These are phyloP conservation scores for Pemphredon lugubris DNA, from an alignment of 2,888 invertebrate species.

Conservation along the genomic window DNA sequence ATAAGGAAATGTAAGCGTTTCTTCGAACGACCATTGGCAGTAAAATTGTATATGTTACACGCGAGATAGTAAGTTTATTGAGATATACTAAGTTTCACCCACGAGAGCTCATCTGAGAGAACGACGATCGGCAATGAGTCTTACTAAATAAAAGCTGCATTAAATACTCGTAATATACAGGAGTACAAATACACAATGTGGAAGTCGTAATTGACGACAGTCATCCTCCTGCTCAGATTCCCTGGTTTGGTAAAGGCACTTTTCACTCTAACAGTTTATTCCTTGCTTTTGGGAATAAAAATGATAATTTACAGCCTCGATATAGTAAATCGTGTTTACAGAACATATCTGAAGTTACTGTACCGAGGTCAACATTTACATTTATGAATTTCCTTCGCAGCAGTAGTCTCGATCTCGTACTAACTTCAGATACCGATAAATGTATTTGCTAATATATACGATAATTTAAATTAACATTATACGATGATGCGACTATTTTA, in stretches of 20 bases:
- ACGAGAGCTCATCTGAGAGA: constrained; percentile 59
- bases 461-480: constrained; percentile 52
- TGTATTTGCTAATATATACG: constrained; percentile 39
- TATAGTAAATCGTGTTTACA: constrained; percentile 44
- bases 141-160: constrained; percentile 49
- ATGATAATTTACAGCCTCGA: constrained; percentile 62
- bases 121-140: constrained; percentile 61
- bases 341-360: constrained; percentile 39
- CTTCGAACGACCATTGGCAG: constrained; percentile 72
- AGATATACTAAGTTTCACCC: constrained; percentile 63
- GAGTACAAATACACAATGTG: constrained; percentile 26
- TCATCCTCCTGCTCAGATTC: constrained; percentile 66
- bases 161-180: too few species aligned
- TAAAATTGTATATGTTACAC: constrained; percentile 71
- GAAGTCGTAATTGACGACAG: constrained; percentile 37
- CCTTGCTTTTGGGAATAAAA: constrained; percentile 53
- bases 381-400: constrained; percentile 17
- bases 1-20: constrained; percentile 59
- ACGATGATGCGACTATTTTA: constrained; percentile 34
- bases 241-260: constrained; percentile 76
- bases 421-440: constrained; percentile 34
- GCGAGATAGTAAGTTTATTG: constrained; percentile 62
- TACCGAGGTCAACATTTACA: constrained; percentile 38
- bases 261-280: constrained; percentile 70
- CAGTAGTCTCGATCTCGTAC: constrained; percentile 17